These are phyloP conservation scores for Mellilla xanthometata DNA, from an alignment of 2,888 invertebrate species.

Conservation along the genomic window DNA sequence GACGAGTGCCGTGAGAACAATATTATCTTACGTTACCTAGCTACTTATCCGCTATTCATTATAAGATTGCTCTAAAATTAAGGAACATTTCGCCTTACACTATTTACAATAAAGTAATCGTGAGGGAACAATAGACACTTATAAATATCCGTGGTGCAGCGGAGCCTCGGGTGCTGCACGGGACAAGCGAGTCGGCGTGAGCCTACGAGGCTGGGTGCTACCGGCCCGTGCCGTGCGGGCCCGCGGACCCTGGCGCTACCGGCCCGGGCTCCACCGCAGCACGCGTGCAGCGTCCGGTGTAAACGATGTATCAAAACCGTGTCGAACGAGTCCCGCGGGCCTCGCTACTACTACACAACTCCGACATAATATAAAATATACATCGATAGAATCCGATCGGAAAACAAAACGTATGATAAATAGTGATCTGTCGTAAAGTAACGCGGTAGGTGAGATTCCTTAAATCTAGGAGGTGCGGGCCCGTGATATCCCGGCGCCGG, in stretches of 20 bases:
- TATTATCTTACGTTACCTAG: conserved; percentile 10
- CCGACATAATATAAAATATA: conserved; percentile 4
- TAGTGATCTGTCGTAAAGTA: conserved; percentile 7
- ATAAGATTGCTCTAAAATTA: conserved; percentile 28
- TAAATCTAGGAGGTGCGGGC: neutral
- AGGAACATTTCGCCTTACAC: conserved; percentile 30
- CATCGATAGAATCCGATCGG: conserved; percentile 1
- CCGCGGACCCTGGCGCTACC: conserved; percentile 1
- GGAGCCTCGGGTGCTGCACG: no score
- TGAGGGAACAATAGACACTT: conserved; percentile 19
- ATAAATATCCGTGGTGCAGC: conserved; percentile 1
- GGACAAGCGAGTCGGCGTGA: no score
- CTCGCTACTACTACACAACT: conserved; percentile 14
- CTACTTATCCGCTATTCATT: conserved; percentile 10
- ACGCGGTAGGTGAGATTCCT: conserved; percentile 11
- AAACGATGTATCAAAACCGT: conserved; percentile 29
- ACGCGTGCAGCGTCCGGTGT: conserved; percentile 10
- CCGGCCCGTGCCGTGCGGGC: neutral
- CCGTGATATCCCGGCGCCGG: conserved; percentile 1
- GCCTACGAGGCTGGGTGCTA: no score
- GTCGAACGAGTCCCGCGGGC: conserved; percentile 7
- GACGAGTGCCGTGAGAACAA: conserved; percentile 25
- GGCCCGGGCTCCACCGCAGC: neutral
- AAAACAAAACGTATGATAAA: conserved; percentile 12
- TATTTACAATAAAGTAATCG: conserved; percentile 24